Evolutionary conservation across 2,113 vertebrate genomes (phyloP), one percentile per base, ranked within the genome.

Genomic region (Phrynocephalus versicolor): DNA sequence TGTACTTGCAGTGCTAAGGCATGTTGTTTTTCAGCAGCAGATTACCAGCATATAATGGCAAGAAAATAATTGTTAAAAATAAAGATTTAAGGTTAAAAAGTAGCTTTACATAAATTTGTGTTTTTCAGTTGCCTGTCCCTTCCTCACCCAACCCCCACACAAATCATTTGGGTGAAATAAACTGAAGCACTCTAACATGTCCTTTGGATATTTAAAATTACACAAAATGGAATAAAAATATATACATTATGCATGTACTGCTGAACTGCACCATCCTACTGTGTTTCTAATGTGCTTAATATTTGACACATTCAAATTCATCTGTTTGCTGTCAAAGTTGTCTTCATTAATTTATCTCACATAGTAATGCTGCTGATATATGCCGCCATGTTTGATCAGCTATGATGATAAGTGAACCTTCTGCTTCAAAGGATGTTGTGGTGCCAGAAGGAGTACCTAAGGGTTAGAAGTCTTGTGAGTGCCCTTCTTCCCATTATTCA

Each of bases 291-390:
- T 91, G 88, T 92, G 87, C 93, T 88, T 84, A 83, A 93, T 88
- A 84, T 90, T 89, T 7, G 84, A 89, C 86, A 90, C 84, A 89
- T 94, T 91, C 92, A 89, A 93, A 91, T 91, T 92, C 87, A 90
- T 93, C 89, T 86, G 84, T 89, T 94, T 92, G 85, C 88, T 93
- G 88, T 79, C 82, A 83, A 86, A 92, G 87, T 91, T 92, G 91
- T 94, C 88, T 88, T 93, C 88, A 88, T 94, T 93, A 92, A 89
- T 92, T 92, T 92, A 93, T 92, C 87, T 88, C 91, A 93, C 88
- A 91, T 73, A 39, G 55, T 89, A 91, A 92, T 41, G 88, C 91
- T 90, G 77, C 81, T 90, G 91, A 90, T 87, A 92, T 90, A 86
- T 87, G 90, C 91, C 93, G 89, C 92, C 94, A 91, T 87, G 90